phyloP scores from a whole-genome alignment of 2,888 invertebrate genomes.

The Dynastes maya region DNA sequence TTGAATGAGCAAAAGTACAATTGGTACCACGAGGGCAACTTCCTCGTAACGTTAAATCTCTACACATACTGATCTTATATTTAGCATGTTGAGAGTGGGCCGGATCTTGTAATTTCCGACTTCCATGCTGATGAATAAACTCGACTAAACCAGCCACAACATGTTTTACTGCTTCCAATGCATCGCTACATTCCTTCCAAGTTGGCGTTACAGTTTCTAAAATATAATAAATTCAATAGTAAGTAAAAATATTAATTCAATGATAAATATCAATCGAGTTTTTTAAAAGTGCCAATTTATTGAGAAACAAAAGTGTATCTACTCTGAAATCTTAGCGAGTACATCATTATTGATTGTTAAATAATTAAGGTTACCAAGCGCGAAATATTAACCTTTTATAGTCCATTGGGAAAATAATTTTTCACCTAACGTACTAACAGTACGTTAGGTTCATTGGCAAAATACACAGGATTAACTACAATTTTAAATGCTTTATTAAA shows the following conservation, averaged over 20 bases:
- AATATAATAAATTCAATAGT: constrained; percentile 51
- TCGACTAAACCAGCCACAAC: constrained; percentile 86
- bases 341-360: no score
- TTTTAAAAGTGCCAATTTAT: no score
- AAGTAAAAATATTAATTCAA: not conserved
- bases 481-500: no score
- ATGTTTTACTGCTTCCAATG: constrained; percentile 79
- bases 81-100: constrained; percentile 78
- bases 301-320: no score
- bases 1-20: constrained; percentile 94
- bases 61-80: constrained; percentile 93
- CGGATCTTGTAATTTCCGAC: constrained; percentile 77
- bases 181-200: constrained; percentile 78
- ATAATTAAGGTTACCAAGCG: no score
- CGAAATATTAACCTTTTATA: no score
- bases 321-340: no score
- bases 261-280: no score
- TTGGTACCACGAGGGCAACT: constrained; percentile 89
- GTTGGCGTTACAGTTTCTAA: constrained; percentile 76
- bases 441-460: no score
- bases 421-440: no score
- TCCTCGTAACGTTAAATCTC: constrained; percentile 85
- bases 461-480: no score
- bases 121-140: constrained; percentile 84
- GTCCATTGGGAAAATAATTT: no score